Conservation (phyloP, 2,888 invertebrate species). For the Epirrita christyi region DNA sequence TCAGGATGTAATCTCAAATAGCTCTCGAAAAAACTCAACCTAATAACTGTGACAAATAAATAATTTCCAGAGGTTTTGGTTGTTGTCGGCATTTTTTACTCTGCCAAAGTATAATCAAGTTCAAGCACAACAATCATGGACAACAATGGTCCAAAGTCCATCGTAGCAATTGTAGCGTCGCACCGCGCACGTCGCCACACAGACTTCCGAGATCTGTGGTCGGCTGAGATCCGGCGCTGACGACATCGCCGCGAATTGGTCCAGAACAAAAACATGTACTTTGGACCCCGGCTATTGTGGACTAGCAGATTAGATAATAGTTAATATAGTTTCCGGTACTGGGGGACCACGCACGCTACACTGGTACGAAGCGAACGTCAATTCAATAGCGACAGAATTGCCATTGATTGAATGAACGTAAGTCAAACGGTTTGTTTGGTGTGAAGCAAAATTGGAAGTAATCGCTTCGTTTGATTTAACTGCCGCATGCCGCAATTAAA, state of each 20-base stretch:
- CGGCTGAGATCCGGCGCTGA: conserved; percentile 50
- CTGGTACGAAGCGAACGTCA: conserved; percentile 22
- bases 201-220: no score
- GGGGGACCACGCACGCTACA: conserved; percentile 19
- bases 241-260: conserved; percentile 48
- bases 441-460: conserved; percentile 24
- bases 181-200: conserved; percentile 24
- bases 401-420: conserved; percentile 34
- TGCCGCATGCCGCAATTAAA: no score
- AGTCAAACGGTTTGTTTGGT: conserved; percentile 30
- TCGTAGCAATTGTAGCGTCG: conserved; percentile 54
- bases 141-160: conserved; percentile 68
- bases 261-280: conserved; percentile 55
- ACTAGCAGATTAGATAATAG: conserved; percentile 19
- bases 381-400: conserved; percentile 26
- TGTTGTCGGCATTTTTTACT: conserved; percentile 33
- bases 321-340: conserved; percentile 12
- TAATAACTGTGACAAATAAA: background rate
- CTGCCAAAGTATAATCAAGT: conserved; percentile 28
- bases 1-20: no score
- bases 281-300: conserved; percentile 39
- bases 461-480: conserved; percentile 26
- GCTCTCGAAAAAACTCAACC: no score
- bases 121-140: conserved; percentile 44
- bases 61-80: background rate